Evolutionary conservation across 1,140 invertebrate species (phyloP).

Genomic region (Physella acuta): DNA sequence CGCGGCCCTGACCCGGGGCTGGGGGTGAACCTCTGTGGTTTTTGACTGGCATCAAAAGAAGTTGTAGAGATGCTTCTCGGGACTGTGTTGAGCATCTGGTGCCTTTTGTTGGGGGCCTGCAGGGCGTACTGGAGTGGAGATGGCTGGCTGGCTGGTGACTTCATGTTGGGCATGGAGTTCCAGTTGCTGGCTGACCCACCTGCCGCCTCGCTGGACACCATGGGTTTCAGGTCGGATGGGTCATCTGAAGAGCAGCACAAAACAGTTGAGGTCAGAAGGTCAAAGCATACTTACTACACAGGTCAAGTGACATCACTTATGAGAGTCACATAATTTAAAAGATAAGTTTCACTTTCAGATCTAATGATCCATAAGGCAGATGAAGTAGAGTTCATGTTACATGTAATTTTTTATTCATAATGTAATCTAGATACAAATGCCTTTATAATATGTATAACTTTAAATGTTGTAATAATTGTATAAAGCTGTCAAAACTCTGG

Average conservation of each 20-base stretch:
- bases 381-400: too few species aligned
- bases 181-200: constrained; percentile 2
- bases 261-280: too few species aligned
- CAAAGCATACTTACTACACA: too few species aligned
- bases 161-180: constrained; percentile 4
- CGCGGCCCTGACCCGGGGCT: constrained; percentile 31
- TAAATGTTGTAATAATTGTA: too few species aligned
- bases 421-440: too few species aligned
- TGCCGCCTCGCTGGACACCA: not conserved
- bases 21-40: constrained; percentile 43
- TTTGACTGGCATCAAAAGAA: constrained; percentile 39
- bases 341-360: too few species aligned
- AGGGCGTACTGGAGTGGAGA: constrained; percentile 4
- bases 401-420: too few species aligned
- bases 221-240: constrained; percentile 2
- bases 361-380: too few species aligned
- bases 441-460: too few species aligned
- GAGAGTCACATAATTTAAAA: too few species aligned
- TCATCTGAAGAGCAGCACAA: constrained; percentile 18
- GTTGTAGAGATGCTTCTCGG: constrained; percentile 29
- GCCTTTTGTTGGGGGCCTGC: constrained; percentile 13
- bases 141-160: constrained; percentile 12
- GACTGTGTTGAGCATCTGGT: constrained; percentile 16
- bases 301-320: too few species aligned
- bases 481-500: too few species aligned